A percentile compares a stretch with the other conserved stretches of the same genome.
Evolutionary conservation across 2,888 invertebrate species (phyloP).

Genomic region (Synanthedon formicaeformis): DNA sequence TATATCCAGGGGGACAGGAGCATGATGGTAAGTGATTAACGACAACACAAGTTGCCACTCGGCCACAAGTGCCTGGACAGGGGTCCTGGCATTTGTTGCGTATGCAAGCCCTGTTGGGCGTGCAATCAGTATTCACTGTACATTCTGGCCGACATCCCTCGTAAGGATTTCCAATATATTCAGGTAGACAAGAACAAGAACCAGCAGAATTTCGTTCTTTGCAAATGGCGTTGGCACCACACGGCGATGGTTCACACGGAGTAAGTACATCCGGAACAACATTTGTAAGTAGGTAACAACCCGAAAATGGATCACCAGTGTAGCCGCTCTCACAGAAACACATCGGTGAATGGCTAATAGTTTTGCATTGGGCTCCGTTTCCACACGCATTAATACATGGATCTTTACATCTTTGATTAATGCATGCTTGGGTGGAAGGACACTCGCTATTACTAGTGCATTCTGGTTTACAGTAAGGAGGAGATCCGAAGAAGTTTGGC

Average conservation of each 20-base stretch:
- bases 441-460: constrained; percentile 80
- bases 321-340: constrained; percentile 77
- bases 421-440: constrained; percentile 72
- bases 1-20: constrained; percentile 75
- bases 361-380: constrained; percentile 76
- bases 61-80: constrained; percentile 82
- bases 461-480: constrained; percentile 82
- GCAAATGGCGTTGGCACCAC: constrained; percentile 75
- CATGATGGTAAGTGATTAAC: constrained; percentile 78
- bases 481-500: constrained; percentile 76
- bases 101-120: constrained; percentile 77
- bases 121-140: constrained; percentile 77
- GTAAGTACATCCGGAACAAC: constrained; percentile 49
- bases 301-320: constrained; percentile 77
- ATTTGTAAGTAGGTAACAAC: constrained; percentile 62
- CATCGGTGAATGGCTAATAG: constrained; percentile 80
- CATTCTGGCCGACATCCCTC: constrained; percentile 84
- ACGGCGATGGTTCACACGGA: constrained; percentile 73
- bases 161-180: constrained; percentile 83
- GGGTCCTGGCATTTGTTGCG: constrained; percentile 82
- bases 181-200: constrained; percentile 78
- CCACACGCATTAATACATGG: constrained; percentile 81
- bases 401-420: constrained; percentile 74
- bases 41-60: constrained; percentile 78
- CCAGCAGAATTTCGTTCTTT: constrained; percentile 70